Evolutionary conservation across 2,113 vertebrate species (phyloP).

Genomic region (Stictonetta naevosa): DNA sequence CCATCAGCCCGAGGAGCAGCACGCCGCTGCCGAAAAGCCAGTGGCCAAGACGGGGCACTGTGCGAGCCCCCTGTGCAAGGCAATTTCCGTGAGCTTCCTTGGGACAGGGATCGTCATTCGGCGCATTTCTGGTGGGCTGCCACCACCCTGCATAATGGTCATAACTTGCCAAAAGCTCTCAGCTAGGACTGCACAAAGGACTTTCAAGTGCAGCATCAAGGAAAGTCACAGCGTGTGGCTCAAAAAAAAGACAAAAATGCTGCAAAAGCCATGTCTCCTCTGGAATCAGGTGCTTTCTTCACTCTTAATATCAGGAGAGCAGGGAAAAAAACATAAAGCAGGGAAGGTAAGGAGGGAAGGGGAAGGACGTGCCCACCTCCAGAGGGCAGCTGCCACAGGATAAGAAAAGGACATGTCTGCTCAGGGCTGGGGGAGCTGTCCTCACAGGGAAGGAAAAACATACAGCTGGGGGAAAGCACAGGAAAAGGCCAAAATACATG

Average conservation of each 20-base stretch:
- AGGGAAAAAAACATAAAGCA: neutral
- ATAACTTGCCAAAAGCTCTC: neutral
- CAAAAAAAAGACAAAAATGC: neutral
- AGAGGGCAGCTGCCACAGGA: neutral
- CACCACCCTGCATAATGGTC: neutral
- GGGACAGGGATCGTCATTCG: neutral
- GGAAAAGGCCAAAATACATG: neutral
- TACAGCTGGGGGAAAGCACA: neutral
- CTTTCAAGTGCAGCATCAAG: neutral
- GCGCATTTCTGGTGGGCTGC: neutral
- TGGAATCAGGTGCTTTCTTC: neutral
- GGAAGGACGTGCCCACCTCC: neutral
- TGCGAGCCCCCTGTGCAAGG: fast-evolving
- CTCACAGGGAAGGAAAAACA: fast-evolving
- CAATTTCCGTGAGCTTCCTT: neutral
- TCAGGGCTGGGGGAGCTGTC: neutral
- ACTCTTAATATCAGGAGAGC: neutral
- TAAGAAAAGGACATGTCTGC: neutral
- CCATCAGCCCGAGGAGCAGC: neutral
- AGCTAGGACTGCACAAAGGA: neutral
- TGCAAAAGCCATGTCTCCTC: neutral
- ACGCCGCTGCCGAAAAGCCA: neutral
- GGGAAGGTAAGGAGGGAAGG: neutral
- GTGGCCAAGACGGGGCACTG: neutral
- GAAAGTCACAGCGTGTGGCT: neutral